Evolutionary conservation across 1,140 invertebrate genomes (phyloP).

Genomic region (Tetragonula clypearis): DNA sequence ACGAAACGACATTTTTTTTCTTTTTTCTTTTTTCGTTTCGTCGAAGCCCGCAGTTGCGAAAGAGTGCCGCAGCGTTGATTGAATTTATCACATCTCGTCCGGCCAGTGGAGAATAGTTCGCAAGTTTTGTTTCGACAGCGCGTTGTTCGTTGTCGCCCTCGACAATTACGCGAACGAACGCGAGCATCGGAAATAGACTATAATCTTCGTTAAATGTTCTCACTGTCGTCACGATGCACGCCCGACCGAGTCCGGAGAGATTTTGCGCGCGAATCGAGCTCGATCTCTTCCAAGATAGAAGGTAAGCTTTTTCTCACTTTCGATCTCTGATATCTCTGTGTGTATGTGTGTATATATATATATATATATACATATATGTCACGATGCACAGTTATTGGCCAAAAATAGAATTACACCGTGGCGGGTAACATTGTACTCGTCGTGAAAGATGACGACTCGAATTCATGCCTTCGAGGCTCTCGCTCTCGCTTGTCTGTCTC

Average conservation of each 20-base stretch:
- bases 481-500: background rate
- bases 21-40: background rate
- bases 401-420: background rate
- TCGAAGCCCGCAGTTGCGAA: background rate
- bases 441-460: slow-evolving; percentile 31
- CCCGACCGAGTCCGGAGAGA: background rate
- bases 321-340: background rate
- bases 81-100: too few relatives aligned
- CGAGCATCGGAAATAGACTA: slow-evolving; percentile 35
- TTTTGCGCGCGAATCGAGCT: too few relatives aligned
- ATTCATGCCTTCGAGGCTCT: slow-evolving; percentile 39
- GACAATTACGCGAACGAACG: background rate
- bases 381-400: too few relatives aligned
- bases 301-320: slow-evolving; percentile 10
- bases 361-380: too few relatives aligned
- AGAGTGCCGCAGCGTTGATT: background rate
- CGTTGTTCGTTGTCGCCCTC: too few relatives aligned
- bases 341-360: too few relatives aligned
- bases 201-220: background rate
- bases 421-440: slow-evolving; percentile 33
- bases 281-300: background rate
- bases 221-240: slow-evolving; percentile 7
- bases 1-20: background rate
- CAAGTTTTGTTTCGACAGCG: slow-evolving; percentile 23
- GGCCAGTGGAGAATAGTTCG: background rate